Percentiles rank a stretch among this genome's conserved stretches.
Evolutionary conservation across 2,888 invertebrate genomes (phyloP).

Genomic region (Cheilosia impressa): DNA sequence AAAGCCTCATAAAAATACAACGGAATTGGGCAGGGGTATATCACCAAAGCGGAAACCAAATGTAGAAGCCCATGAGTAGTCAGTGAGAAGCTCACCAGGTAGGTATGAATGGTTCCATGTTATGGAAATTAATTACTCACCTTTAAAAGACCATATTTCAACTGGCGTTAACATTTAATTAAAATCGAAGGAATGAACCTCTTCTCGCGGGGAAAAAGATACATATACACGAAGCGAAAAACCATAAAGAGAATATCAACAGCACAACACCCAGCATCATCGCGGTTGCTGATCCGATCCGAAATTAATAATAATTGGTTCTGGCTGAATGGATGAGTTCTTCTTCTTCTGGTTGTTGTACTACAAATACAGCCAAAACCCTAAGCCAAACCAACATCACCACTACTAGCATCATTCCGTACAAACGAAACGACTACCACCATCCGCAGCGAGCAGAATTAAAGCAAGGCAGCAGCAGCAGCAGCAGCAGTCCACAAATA

Average conservation of each 20-base stretch:
- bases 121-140: constrained; percentile 74
- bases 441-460: constrained; percentile 17
- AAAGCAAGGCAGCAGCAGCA: constrained; percentile 28
- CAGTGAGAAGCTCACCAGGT: constrained; percentile 39
- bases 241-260: constrained; percentile 57
- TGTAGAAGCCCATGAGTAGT: constrained; percentile 47
- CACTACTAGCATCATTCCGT: constrained; percentile 13
- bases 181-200: constrained; percentile 48
- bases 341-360: constrained; percentile 18
- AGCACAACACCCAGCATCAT: constrained; percentile 63
- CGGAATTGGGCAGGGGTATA: not conserved
- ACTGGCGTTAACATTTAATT: constrained; percentile 75
- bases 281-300: constrained; percentile 71
- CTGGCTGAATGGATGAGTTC: constrained; percentile 68
- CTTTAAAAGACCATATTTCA: constrained; percentile 74
- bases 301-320: constrained; percentile 74
- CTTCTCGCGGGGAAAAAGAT: constrained; percentile 13
- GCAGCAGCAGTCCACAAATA: constrained; percentile 69
- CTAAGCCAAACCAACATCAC: constrained; percentile 3
- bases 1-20: not conserved
- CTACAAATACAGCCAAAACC: constrained; percentile 54
- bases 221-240: constrained; percentile 16
- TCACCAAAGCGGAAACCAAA: not conserved
- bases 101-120: constrained; percentile 53
- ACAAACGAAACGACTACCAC: not conserved